Evolutionary conservation across 1,140 invertebrate genomes (phyloP).

Genomic region (Drosophila bocki): DNA sequence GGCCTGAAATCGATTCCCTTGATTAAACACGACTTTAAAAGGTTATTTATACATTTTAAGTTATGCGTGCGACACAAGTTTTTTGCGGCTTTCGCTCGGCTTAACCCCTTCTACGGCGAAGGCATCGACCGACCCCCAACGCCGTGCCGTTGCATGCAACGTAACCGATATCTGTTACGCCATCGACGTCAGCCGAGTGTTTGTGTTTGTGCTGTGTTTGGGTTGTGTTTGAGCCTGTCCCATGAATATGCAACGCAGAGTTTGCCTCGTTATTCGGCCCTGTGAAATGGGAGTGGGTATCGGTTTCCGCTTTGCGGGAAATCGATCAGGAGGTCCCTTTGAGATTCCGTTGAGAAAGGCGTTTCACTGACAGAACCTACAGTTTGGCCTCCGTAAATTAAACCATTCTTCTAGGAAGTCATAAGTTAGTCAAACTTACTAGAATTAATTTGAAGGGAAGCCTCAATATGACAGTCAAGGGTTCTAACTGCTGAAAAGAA

Average conservation of each 20-base stretch:
- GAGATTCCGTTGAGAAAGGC: slow-evolving; percentile 3
- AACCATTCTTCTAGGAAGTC: neutral
- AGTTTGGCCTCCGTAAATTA: neutral
- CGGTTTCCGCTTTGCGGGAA: slow-evolving; percentile 40
- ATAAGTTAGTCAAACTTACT: neutral
- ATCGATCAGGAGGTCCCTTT: slow-evolving; percentile 33
- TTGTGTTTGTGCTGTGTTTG: slow-evolving; percentile 27
- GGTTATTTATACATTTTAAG: slow-evolving; percentile 31
- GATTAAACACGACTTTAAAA: neutral
- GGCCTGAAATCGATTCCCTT: slow-evolving; percentile 5
- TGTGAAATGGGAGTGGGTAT: slow-evolving; percentile 26
- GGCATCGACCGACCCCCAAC: slow-evolving; percentile 3
- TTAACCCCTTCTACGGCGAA: slow-evolving; percentile 3
- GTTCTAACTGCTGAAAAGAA: neutral
- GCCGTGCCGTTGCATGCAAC: slow-evolving; percentile 40
- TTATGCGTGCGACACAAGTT: slow-evolving; percentile 45
- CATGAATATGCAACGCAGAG: slow-evolving; percentile 52
- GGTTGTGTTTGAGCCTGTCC: slow-evolving; percentile 24
- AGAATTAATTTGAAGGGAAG: neutral
- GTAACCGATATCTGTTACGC: slow-evolving; percentile 48
- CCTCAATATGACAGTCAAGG: neutral
- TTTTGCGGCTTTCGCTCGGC: neutral
- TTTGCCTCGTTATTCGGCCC: slow-evolving; percentile 40
- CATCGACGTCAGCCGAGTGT: slow-evolving; percentile 31
- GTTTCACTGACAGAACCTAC: slow-evolving; percentile 1